Percentiles rank a stretch among this genome's conserved stretches.
phyloP scores from a whole-genome alignment of 2,113 vertebrate genomes.

The Butorides virescens region DNA sequence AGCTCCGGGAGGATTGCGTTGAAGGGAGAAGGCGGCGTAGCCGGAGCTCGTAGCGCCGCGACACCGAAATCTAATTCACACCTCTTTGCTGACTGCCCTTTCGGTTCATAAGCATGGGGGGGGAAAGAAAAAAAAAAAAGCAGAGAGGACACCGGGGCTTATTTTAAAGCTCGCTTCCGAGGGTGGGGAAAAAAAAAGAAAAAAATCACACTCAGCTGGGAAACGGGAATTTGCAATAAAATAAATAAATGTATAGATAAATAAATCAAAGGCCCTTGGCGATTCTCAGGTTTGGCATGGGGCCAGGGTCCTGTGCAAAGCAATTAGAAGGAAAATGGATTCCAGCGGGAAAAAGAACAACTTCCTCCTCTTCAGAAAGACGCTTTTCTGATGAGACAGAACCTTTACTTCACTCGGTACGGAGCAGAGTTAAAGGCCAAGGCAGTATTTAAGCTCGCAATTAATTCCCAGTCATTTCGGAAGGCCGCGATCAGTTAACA shows the following conservation, averaged over 20 bases:
- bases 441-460: conserved; percentile 18
- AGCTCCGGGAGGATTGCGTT: background rate
- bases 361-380: background rate
- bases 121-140: background rate
- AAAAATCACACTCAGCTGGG: background rate
- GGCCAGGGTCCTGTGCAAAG: background rate
- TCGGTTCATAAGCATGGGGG: background rate
- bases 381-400: background rate
- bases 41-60: background rate
- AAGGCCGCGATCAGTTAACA: background rate
- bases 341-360: background rate
- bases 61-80: conserved; percentile 47
- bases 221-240: background rate
- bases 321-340: conserved; percentile 27
- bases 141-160: background rate
- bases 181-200: background rate
- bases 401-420: background rate
- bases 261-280: background rate
- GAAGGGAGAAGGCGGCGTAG: background rate
- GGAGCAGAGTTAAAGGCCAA: conserved; percentile 38
- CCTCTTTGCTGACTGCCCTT: background rate
- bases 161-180: background rate
- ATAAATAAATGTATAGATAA: background rate
- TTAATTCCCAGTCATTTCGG: background rate
- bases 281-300: background rate